A percentile compares a stretch with the other conserved stretches of the same genome.
Evolutionary conservation across 2,113 vertebrate species (phyloP).

Genomic region (Riparia riparia): DNA sequence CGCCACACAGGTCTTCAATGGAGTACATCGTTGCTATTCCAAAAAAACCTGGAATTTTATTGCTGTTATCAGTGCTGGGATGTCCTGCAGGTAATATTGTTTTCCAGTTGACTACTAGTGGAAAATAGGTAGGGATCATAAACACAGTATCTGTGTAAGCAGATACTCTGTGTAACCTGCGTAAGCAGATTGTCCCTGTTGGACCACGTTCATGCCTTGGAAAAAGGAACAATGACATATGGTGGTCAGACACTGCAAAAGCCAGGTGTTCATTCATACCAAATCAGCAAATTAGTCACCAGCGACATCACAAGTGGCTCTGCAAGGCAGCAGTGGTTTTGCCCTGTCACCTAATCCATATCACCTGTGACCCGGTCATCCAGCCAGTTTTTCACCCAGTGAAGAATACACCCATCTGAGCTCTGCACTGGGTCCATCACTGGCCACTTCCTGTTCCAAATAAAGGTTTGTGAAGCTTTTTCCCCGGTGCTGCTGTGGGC

Average conservation of each 20-base stretch:
- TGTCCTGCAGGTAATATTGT: not conserved
- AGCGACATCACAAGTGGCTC: not conserved
- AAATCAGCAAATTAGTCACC: not conserved
- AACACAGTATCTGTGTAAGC: not conserved
- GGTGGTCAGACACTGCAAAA: not conserved
- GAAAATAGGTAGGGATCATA: not conserved
- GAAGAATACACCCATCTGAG: not conserved
- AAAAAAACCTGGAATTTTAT: not conserved
- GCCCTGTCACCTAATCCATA: not conserved
- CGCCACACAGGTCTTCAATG: rapidly evolving
- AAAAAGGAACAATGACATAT: not conserved
- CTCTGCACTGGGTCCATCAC: not conserved
- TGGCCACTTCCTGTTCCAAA: not conserved
- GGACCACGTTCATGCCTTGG: rapidly evolving
- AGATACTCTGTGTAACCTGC: not conserved
- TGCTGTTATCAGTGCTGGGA: not conserved
- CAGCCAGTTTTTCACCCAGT: not conserved
- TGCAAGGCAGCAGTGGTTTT: not conserved
- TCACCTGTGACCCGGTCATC: not conserved
- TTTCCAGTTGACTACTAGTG: not conserved
- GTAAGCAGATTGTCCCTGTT: not conserved
- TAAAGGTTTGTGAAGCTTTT: not conserved
- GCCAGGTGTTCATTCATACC: not conserved
- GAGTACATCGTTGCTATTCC: not conserved
- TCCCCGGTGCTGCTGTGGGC: not conserved